These are phyloP conservation scores for Pelusios castaneus DNA, from an alignment of 2,113 vertebrate species.

Conservation along the genomic window DNA sequence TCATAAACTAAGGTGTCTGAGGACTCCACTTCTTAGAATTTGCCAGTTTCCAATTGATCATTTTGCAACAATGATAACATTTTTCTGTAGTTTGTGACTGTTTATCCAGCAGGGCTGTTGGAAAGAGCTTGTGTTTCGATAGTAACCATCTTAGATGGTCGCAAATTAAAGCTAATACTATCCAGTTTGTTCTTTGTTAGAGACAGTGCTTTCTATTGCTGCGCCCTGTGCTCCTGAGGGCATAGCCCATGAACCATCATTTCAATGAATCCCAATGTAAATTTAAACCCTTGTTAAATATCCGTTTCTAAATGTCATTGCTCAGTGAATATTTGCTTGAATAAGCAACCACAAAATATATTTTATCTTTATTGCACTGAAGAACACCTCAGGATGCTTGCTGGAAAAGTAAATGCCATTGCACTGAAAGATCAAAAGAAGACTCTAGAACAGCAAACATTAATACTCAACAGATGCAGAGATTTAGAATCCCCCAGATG, in stretches of 20 bases:
- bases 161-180: not conserved
- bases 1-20: not conserved
- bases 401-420: not conserved
- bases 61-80: not conserved
- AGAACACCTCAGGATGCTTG: not conserved
- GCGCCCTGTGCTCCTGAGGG: not conserved
- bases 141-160: not conserved
- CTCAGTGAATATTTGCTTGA: not conserved
- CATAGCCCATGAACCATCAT: not conserved
- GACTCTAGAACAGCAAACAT: not conserved
- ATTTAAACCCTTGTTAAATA: not conserved
- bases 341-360: not conserved
- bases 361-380: not conserved
- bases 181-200: not conserved
- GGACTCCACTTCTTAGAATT: not conserved
- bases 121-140: not conserved
- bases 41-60: not conserved
- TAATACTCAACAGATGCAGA: not conserved
- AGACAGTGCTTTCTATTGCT: not conserved
- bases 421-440: not conserved
- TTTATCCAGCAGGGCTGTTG: not conserved
- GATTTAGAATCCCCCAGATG: not conserved
- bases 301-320: not conserved
- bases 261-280: not conserved
- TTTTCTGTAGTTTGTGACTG: not conserved